phyloP scores from a whole-genome alignment of 2,888 invertebrate species.

The Drosophila parthenogenetica region DNA sequence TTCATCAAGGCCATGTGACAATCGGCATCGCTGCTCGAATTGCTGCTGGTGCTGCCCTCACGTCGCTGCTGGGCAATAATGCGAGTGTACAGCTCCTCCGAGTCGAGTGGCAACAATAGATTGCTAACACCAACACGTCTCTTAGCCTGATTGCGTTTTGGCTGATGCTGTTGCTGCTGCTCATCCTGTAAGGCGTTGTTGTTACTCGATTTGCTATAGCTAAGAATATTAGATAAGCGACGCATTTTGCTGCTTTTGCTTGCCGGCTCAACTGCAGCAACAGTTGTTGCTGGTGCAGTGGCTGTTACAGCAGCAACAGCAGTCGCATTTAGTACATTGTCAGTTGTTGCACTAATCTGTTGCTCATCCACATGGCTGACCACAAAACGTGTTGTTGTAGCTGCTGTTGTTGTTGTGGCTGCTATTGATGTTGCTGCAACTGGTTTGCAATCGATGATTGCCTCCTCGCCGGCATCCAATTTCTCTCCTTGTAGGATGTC shows the following conservation, averaged over 20 bases:
- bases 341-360: conserved; percentile 21
- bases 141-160: conserved; percentile 66
- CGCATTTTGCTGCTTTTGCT: conserved; percentile 81
- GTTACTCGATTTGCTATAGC: conserved; percentile 69
- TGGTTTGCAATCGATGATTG: conserved; percentile 35
- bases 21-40: conserved; percentile 49
- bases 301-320: conserved; percentile 10
- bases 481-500: conserved; percentile 84
- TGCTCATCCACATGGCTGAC: conserved; percentile 83
- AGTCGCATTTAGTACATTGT: conserved; percentile 15
- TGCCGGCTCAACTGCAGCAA: conserved; percentile 24
- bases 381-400: conserved; percentile 81
- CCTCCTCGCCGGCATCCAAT: conserved; percentile 57
- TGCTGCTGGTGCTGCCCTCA: conserved; percentile 25
- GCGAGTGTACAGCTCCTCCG: conserved; percentile 84
- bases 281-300: conserved; percentile 17
- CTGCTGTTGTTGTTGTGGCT: not conserved
- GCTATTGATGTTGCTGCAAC: conserved; percentile 6
- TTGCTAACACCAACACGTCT: conserved; percentile 77
- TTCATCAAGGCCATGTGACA: conserved; percentile 74
- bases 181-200: conserved; percentile 34
- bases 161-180: conserved; percentile 35
- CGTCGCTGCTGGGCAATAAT: conserved; percentile 79
- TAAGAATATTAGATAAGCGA: conserved; percentile 84
- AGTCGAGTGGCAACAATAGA: conserved; percentile 81